Conservation (phyloP, 2,797 vertebrate genomes). For the Chaetodon trifasciatus region DNA sequence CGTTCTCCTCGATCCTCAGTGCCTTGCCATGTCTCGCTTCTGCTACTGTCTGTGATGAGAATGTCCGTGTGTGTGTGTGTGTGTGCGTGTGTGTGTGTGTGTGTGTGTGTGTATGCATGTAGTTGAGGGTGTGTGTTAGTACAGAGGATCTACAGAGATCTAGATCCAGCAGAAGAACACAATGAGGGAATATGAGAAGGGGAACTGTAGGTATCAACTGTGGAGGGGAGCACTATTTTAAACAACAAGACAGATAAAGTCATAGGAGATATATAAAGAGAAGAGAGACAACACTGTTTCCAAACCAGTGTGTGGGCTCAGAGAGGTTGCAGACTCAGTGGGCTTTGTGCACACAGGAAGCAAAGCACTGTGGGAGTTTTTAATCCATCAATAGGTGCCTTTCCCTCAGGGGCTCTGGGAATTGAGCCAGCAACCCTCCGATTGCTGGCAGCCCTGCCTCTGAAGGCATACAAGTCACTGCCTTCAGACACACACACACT, state of each 20-base stretch:
- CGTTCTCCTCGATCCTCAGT: no score
- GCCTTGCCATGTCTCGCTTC: no score
- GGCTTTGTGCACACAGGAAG: conserved; percentile 80
- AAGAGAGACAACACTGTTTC: conserved; percentile 58
- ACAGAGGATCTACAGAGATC: no score
- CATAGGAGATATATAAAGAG: conserved; percentile 28
- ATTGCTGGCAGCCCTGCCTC: conserved; percentile 59
- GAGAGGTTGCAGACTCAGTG: conserved; percentile 68
- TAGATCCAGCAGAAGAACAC: background rate
- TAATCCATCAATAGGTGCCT: conserved; percentile 81
- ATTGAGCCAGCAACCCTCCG: conserved; percentile 71
- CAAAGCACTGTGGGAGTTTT: conserved; percentile 81
- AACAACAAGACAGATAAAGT: conserved; percentile 44
- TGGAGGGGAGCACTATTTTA: conserved; percentile 38
- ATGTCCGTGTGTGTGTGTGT: no score
- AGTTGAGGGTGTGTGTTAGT: no score
- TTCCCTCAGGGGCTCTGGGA: conserved; percentile 77
- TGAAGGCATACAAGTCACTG: conserved; percentile 36
- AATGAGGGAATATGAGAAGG: background rate
- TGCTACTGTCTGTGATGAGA: no score
- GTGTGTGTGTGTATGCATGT: no score
- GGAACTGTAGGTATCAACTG: conserved; percentile 1
- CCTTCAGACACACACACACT: conserved; percentile 22
- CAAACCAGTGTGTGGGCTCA: conserved; percentile 68
- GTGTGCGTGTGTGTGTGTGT: no score